A percentile compares a stretch with the other conserved stretches of the same genome.
phyloP scores from a whole-genome alignment of 2,113 vertebrate genomes.

The Electrona antarctica region DNA sequence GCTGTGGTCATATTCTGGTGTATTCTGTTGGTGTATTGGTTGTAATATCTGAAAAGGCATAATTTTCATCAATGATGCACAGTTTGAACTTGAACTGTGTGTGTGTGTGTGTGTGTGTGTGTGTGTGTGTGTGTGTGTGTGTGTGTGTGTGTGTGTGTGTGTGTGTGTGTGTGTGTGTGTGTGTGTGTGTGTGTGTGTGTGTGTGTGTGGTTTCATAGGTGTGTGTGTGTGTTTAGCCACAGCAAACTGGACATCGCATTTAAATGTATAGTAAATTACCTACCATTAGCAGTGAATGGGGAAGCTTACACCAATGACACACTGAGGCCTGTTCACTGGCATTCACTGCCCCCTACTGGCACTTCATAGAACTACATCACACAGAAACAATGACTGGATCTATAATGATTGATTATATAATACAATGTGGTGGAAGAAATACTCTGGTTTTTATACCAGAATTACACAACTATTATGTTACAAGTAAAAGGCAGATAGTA shows the following conservation, averaged over 20 bases:
- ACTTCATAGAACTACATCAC: slow-evolving; percentile 37
- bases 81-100: neutral
- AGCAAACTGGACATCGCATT: slow-evolving; percentile 42
- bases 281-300: slow-evolving; percentile 36
- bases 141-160: neutral
- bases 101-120: neutral
- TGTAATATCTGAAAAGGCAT: too few species aligned
- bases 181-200: too few species aligned
- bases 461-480: too few species aligned
- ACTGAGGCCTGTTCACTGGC: slow-evolving; percentile 33
- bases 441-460: neutral
- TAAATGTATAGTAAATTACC: slow-evolving; percentile 54
- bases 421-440: neutral
- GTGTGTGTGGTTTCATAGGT: slow-evolving; percentile 23
- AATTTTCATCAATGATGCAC: too few species aligned
- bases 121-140: neutral
- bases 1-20: too few species aligned
- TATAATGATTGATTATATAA: too few species aligned
- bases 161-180: neutral
- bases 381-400: neutral
- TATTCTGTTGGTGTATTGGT: too few species aligned
- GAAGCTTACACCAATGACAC: slow-evolving; percentile 23
- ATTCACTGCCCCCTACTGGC: slow-evolving; percentile 55
- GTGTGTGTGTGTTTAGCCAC: slow-evolving; percentile 11
- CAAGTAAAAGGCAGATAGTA: neutral